A percentile compares a stretch with the other conserved stretches of the same genome.
These are phyloP conservation scores for Ditylenchus dipsaci DNA, from an alignment of 1,140 invertebrate genomes.

Conservation along the genomic window DNA sequence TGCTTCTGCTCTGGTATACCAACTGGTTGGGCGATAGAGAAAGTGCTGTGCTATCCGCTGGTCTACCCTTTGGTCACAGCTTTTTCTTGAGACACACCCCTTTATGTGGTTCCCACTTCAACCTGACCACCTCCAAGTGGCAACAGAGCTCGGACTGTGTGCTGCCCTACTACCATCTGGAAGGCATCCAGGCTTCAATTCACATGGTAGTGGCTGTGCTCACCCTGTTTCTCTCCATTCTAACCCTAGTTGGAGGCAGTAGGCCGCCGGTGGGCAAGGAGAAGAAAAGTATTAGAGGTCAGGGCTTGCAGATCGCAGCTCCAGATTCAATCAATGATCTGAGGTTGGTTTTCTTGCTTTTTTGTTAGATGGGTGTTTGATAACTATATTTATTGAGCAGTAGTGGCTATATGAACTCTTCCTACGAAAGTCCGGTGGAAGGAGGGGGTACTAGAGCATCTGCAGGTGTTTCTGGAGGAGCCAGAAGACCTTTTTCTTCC, in stretches of 20 bases:
- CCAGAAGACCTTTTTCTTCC: too few species aligned
- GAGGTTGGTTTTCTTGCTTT: not conserved
- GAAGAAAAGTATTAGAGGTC: constrained; percentile 2
- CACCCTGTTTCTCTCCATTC: constrained; percentile 22
- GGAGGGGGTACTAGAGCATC: not conserved
- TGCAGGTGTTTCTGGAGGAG: too few species aligned
- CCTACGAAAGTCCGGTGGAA: constrained; percentile 16
- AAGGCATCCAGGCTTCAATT: constrained; percentile 27
- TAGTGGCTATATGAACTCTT: constrained; percentile 23
- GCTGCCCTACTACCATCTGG: constrained; percentile 20
- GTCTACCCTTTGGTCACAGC: constrained; percentile 39
- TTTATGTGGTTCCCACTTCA: constrained; percentile 36
- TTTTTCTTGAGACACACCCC: constrained; percentile 42
- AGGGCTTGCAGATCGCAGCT: not conserved
- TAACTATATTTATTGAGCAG: constrained; percentile 6
- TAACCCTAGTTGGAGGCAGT: not conserved
- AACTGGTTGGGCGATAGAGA: constrained; percentile 17
- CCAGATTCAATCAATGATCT: constrained; percentile 17
- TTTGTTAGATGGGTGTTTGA: not conserved
- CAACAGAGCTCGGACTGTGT: constrained; percentile 20
- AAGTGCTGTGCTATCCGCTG: constrained; percentile 28
- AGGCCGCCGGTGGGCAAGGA: not conserved
- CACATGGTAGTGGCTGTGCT: constrained; percentile 31
- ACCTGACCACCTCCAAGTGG: constrained; percentile 36
- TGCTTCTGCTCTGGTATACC: constrained; percentile 29